phyloP scores from a whole-genome alignment of 2,113 vertebrate species.

The Columba livia region DNA sequence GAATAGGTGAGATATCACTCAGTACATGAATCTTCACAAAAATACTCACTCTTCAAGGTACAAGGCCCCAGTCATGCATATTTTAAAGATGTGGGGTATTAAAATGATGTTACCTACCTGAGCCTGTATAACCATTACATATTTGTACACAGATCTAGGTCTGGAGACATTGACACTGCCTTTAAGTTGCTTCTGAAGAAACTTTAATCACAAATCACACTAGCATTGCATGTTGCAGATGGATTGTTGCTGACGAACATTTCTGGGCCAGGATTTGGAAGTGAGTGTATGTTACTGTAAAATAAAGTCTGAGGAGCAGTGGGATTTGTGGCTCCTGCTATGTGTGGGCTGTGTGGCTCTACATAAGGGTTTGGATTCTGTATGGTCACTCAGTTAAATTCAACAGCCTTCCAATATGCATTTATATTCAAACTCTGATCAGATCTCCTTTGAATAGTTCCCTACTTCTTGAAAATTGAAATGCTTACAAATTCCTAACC shows the following conservation, averaged over 20 bases:
- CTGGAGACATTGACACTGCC: background rate
- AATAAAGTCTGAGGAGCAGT: background rate
- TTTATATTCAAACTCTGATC: background rate
- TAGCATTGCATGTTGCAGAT: background rate
- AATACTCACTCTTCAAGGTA: background rate
- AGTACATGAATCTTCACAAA: background rate
- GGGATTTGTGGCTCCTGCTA: background rate
- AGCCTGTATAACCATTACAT: background rate
- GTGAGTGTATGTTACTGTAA: background rate
- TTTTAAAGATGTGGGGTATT: background rate
- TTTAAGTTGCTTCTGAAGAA: background rate
- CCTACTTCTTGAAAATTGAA: background rate
- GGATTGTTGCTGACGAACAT: accelerated
- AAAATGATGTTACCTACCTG: background rate
- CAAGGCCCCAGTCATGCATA: accelerated
- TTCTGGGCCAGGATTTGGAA: background rate
- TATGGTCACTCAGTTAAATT: background rate
- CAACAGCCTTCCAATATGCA: background rate
- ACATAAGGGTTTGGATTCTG: background rate
- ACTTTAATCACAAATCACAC: background rate
- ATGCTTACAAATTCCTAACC: background rate
- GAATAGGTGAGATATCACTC: background rate
- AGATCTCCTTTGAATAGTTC: background rate
- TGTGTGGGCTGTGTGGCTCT: accelerated
- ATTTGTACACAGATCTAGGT: background rate